Percentiles rank a stretch among this genome's conserved stretches.
These are phyloP conservation scores for Littorina saxatilis DNA, from an alignment of 1,140 invertebrate genomes.

Conservation along the genomic window DNA sequence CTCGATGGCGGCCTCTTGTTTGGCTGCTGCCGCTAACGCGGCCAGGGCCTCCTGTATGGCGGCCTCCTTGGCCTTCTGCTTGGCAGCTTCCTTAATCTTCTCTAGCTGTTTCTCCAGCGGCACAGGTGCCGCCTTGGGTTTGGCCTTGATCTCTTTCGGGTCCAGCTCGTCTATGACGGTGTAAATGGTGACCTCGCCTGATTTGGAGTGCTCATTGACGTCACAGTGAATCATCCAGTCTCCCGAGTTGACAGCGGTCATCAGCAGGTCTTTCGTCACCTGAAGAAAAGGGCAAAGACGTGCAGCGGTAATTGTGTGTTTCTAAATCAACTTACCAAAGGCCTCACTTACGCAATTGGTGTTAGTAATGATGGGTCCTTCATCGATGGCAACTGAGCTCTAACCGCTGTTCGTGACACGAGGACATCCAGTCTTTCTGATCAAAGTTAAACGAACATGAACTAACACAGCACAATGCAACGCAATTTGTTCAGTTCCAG, in stretches of 20 bases:
- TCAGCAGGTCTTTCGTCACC: conserved; percentile 43
- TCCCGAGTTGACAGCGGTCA: conserved; percentile 60
- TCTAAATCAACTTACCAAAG: not conserved
- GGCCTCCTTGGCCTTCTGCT: conserved; percentile 1
- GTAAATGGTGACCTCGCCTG: conserved; percentile 50
- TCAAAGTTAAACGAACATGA: no score
- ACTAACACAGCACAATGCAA: no score
- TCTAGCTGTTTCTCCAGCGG: conserved; percentile 21
- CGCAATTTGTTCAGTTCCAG: no score
- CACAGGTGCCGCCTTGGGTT: not conserved
- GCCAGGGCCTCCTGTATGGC: not conserved
- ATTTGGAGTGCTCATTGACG: conserved; percentile 45
- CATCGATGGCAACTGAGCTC: no score
- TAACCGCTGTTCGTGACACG: no score
- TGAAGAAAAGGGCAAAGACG: not conserved
- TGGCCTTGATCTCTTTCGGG: not conserved
- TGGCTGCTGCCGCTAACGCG: not conserved
- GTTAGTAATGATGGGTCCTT: not conserved
- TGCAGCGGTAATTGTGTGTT: not conserved
- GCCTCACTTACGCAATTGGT: not conserved
- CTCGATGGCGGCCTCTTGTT: not conserved
- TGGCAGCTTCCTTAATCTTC: not conserved
- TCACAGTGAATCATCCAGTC: conserved; percentile 63
- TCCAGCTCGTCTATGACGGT: conserved; percentile 14
- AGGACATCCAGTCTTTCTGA: no score